Base-by-base conservation (phyloP, 2,113 vertebrate species). In the Chaenocephalus aceratus region DNA sequence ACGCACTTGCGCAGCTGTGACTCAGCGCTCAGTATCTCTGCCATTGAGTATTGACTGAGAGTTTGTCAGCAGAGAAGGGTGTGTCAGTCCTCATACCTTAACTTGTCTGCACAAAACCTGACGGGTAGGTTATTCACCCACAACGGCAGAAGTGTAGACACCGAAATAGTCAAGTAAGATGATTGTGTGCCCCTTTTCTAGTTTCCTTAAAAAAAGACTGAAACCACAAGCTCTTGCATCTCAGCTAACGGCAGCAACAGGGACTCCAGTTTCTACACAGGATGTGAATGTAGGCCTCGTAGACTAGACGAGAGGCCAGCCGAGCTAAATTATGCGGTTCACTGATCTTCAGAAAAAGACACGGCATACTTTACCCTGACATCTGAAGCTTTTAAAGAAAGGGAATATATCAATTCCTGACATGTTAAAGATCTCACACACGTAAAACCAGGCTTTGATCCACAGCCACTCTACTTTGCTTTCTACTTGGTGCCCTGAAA, bases 21-120 rank as follows among this genome's bases (percentile, higher is more conserved):
- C 82, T 90, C 87, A 79, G 79, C 73, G 82, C 59, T 51, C 66
- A 71, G 59, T n/a, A 21, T 80, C 48, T 62, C 30, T 71, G 63
- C 30, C 49, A 15, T 41, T 62, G 23, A 80, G 79, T 85, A 85
- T 82, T 86, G 80, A 78, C 82, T 77, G 67, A 82, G 80, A 66
- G 79, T 78, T 75, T 87, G 62, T 80, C 72, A 73, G 64, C 65
- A 79, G 62, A 74, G 62, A 75, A 86, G 90, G 86, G 83, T 77
- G 86, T 89, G 83, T 77, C 75, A 2, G 36, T 59, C 65, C 46
- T 83, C 88, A 82, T 79, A 88, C 83, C 63, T 67, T 72, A 72
- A 87, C 91, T 80, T 80, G 90, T 74, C 70, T 70, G 68, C 79
- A 51, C 18, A 73, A 73, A 63, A 49, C 60, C 63, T 77, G 59